Conservation (phyloP, 1,140 invertebrate species). For the Pissodes strobi region DNA sequence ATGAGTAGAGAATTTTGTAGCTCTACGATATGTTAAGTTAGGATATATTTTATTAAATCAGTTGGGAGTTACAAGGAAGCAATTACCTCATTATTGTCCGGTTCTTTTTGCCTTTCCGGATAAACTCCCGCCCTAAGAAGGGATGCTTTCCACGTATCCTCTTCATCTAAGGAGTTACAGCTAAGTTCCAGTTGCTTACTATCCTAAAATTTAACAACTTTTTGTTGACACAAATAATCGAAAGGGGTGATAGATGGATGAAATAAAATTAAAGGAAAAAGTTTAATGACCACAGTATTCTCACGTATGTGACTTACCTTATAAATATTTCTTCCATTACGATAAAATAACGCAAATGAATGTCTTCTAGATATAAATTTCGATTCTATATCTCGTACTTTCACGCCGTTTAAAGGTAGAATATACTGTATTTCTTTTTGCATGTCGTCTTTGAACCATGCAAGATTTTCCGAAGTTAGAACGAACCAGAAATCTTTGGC, state of each 20-base stretch:
- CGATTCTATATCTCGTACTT: conserved; percentile 91
- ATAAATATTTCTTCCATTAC: conserved; percentile 92
- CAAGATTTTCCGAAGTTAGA: conserved; percentile 96
- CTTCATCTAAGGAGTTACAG: conserved; percentile 96
- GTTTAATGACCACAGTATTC: neutral
- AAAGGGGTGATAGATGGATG: neutral
- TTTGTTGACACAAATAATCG: neutral
- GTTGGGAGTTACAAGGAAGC: too few relatives aligned
- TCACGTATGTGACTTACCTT: conserved; percentile 80
- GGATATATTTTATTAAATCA: too few relatives aligned
- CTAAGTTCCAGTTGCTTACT: conserved; percentile 97
- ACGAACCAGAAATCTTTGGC: conserved; percentile 98
- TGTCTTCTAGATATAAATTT: conserved; percentile 95
- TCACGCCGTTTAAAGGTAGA: conserved; percentile 95
- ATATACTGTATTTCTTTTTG: conserved; percentile 99
- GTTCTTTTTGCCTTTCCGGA: conserved; percentile 89
- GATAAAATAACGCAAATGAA: conserved; percentile 97
- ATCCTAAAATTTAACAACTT: conserved; percentile 76
- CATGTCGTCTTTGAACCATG: conserved; percentile 99
- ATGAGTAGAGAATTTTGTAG: too few relatives aligned
- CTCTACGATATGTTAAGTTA: too few relatives aligned
- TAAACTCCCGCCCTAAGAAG: conserved; percentile 98
- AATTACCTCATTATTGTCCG: conserved; percentile 50
- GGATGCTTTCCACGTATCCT: conserved; percentile 99
- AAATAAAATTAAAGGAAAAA: neutral